Evolutionary conservation across 2,888 invertebrate genomes (phyloP).

Genomic region (Xylophagus ater): DNA sequence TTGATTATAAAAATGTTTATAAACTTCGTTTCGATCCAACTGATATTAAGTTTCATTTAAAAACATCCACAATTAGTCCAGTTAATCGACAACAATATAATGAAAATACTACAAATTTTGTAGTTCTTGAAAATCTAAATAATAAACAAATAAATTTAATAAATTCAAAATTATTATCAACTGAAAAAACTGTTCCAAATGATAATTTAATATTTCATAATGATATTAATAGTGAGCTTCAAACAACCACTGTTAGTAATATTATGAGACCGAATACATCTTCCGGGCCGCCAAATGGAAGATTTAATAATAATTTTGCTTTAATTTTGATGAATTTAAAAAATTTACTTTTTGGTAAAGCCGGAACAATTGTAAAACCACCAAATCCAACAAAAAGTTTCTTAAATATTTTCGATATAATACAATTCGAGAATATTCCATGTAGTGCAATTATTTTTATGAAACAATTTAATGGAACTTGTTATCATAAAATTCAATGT

Average conservation of each 20-base stretch:
- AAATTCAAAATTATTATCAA: too few relatives aligned
- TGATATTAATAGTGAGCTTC: too few relatives aligned
- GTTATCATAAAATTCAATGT: constrained; percentile 59
- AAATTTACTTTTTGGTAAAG: constrained; percentile 27
- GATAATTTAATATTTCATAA: too few relatives aligned
- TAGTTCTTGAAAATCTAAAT: too few relatives aligned
- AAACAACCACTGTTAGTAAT: too few relatives aligned
- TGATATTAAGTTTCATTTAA: not conserved
- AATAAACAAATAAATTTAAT: too few relatives aligned
- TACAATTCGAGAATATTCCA: constrained; percentile 54
- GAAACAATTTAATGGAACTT: constrained; percentile 55
- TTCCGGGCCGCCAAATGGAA: too few relatives aligned
- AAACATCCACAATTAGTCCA: too few relatives aligned
- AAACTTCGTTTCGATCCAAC: constrained; percentile 18
- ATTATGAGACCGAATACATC: constrained; percentile 10
- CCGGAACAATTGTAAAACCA: constrained; percentile 21
- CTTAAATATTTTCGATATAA: constrained; percentile 57
- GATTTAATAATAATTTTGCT: too few relatives aligned
- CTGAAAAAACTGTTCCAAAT: too few relatives aligned
- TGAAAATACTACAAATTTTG: too few relatives aligned
- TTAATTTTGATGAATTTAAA: constrained; percentile 25
- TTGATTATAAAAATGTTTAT: constrained; percentile 16
- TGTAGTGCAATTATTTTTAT: constrained; percentile 41
- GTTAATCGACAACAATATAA: too few relatives aligned
- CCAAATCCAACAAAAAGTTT: constrained; percentile 39